Evolutionary conservation across 2,888 invertebrate species (phyloP).

Genomic region (Tanytarsus gracilentus): DNA sequence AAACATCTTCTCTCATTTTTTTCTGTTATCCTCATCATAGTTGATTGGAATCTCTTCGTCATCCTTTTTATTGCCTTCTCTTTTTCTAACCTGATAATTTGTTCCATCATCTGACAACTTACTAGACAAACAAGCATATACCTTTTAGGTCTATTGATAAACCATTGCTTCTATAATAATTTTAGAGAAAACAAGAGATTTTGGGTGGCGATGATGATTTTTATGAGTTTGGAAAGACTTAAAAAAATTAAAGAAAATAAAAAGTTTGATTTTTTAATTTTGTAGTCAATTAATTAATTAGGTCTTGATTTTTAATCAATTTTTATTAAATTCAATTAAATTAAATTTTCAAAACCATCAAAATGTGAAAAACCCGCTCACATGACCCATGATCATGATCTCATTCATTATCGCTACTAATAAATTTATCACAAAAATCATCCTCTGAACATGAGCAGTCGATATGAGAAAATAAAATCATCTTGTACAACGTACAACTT

Average conservation of each 20-base stretch:
- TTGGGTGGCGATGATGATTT: no score
- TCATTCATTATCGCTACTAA: conserved; percentile 14
- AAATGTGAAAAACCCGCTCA: not conserved
- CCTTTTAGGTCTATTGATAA: no score
- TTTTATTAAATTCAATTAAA: no score
- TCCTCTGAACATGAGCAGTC: not conserved
- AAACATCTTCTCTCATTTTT: not conserved
- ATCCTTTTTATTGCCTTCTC: not conserved
- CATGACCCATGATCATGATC: not conserved
- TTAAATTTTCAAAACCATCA: no score
- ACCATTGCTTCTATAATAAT: no score
- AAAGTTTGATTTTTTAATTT: no score
- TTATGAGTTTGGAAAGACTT: no score
- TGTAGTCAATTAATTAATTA: no score
- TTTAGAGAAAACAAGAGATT: no score
- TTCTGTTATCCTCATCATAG: not conserved
- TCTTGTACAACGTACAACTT: no score
- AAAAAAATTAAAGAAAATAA: no score
- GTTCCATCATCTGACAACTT: conserved; percentile 27
- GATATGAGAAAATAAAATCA: not conserved
- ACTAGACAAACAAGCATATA: conserved; percentile 7
- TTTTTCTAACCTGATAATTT: conserved; percentile 24
- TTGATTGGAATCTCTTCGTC: not conserved
- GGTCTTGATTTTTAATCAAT: no score
- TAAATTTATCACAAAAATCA: conserved; percentile 13